Base-by-base conservation (phyloP, 2,113 vertebrate genomes). In the Perca flavescens region DNA sequence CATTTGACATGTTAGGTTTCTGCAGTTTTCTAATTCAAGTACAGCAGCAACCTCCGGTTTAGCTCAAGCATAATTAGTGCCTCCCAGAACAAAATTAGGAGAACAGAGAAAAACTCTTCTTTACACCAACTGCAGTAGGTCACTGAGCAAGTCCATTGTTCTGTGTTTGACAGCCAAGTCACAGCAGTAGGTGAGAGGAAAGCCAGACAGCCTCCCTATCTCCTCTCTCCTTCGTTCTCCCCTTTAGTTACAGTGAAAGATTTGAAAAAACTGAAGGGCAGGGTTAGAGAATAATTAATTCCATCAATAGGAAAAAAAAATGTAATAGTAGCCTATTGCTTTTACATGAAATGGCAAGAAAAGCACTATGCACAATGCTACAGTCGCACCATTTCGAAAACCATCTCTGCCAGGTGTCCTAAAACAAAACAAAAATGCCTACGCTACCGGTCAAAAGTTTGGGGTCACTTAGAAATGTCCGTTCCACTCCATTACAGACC, bases 161-260 rank as follows among this genome's bases (percentile, higher is more conserved):
- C 53, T 77, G 77, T 78, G 46, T 77, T 73, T 57, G 62, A 53
- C 36, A 79, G 83, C 83, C 85, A 84, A 82, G 62, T 85, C 64
- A 52, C 73, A 91, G 84, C 66, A 72, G 79, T 22, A 36, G 71
- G 60, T 56, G 49, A 63, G 81, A 82, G 68, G 64, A 82, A 71
- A 85, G 77, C 78, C 80, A 88, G 61, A 58, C 28, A 73, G 19
- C 34, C 56, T 84, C 54, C 7, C 28, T 52, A n/a, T 66, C 63
- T 67, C 60, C 36, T 52, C 34, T 66, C 63, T 67, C 60, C 67
- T 11, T 57, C 22, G 31, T 43, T n/a, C 9, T 50, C 19, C 54
- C 11, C 43, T 68, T 68, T 54, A 65, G 43, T 47, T 19, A 65
- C 58, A 66, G 17, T 22, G 5, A 73, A 25, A 49, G 6, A 17